Base-by-base conservation (phyloP, 1,140 invertebrate species). In the Orius laevigatus region DNA sequence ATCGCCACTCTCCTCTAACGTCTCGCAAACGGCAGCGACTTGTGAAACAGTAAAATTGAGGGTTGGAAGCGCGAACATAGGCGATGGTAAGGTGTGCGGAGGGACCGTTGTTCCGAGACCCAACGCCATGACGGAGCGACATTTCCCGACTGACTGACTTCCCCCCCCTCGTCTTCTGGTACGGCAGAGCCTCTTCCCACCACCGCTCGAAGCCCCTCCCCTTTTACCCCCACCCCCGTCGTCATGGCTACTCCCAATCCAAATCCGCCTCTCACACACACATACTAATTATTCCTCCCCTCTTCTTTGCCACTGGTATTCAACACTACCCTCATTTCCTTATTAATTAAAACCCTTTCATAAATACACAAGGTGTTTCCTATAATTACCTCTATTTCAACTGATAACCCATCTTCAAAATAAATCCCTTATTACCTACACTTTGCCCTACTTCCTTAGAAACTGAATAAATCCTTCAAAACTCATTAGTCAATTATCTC, bases 11-110 rank as follows among this genome's bases (percentile, higher is more conserved):
- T 98, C 94, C 64, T 99, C 95, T n/a, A 98, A 72, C 10, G 91
- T 95, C 64, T 98, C 93, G 69, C 95, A 98, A 5, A 97, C 93
- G 59, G 93, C 89, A 9, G 93, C 89, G 47, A 98, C 90, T 69
- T 98, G 93, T 44, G 79, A 73, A 45, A 90, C 87, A 57, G 83
- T 87, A 70, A 92, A 92, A 60, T 85, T 89, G 25, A 92, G 68
- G 41, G 86, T 90, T 36, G 88, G 88, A 56, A 92, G 69, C 32
- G 84, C 83, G 65, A 90, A 81, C 64, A 89, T 74, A 15, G 84
- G 82, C 47, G 79, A 82, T 50, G 81, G 81, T 51, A 79, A 74
- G 55, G 75, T 58, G 48, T 71, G 66, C 9, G 63, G 65, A 41
- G 71, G 66, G 10, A 45, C 43, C 46, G 69, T 51, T 1, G 51